Evolutionary conservation across 2,113 vertebrate species (phyloP).

Genomic region (Heteronetta atricapilla): DNA sequence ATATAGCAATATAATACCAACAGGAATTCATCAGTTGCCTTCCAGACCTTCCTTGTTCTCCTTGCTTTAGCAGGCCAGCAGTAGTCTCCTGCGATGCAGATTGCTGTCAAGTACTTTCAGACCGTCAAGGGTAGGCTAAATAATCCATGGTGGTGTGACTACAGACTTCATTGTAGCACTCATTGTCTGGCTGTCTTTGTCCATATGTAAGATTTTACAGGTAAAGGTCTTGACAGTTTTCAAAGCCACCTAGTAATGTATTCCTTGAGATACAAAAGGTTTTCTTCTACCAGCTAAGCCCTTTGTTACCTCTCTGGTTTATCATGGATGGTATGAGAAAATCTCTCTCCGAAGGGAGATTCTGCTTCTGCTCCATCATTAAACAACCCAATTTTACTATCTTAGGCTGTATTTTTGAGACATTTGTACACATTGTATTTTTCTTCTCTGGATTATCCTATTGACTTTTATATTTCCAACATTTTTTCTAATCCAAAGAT

Average conservation of each 20-base stretch:
- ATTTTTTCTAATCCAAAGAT: neutral
- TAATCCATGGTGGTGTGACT: too few relatives aligned
- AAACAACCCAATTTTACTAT: neutral
- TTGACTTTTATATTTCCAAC: neutral
- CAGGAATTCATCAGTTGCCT: too few relatives aligned
- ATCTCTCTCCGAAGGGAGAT: neutral
- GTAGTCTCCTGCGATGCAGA: too few relatives aligned
- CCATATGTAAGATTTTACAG: neutral
- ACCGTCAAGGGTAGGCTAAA: neutral
- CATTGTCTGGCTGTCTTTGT: neutral
- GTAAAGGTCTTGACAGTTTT: neutral
- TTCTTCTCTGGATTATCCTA: neutral
- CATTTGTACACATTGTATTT: neutral
- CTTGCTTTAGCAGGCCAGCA: too few relatives aligned
- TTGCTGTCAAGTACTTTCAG: neutral
- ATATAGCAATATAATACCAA: too few relatives aligned
- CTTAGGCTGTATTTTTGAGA: neutral
- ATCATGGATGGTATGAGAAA: accelerated
- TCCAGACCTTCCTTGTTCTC: too few relatives aligned
- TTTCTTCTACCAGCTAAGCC: neutral
- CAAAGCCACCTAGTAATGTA: accelerated
- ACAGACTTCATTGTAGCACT: neutral
- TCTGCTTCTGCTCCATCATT: neutral
- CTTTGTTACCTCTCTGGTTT: neutral
- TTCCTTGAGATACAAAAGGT: neutral